Percentiles rank a stretch among this genome's conserved stretches.
Conservation (phyloP, 1,140 invertebrate species). For the Ectropis grisescens region DNA sequence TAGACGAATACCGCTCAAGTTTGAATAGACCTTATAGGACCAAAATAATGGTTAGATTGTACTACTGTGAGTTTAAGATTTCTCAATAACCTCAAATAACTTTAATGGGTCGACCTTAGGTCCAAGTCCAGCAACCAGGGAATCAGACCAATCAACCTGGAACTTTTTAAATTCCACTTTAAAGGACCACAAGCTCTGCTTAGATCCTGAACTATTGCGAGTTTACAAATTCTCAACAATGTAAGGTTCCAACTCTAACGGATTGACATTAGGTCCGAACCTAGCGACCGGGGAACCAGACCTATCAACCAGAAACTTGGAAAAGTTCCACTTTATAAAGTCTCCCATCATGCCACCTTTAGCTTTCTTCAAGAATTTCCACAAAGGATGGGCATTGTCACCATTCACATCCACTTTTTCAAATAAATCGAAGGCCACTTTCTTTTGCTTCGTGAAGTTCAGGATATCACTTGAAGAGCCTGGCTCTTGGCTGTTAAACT, state of each 20-base stretch:
- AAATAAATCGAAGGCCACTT: slow-evolving; percentile 85
- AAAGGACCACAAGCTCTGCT: too few species aligned
- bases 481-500: slow-evolving; percentile 90
- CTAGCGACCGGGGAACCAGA: slow-evolving; percentile 88
- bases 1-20: too few species aligned
- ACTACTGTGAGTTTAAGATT: too few species aligned
- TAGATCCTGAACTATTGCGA: too few species aligned
- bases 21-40: too few species aligned
- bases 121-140: slow-evolving; percentile 85
- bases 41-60: too few species aligned
- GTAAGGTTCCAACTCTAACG: slow-evolving; percentile 54
- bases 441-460: slow-evolving; percentile 77
- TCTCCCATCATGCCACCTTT: slow-evolving; percentile 81
- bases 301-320: slow-evolving; percentile 93
- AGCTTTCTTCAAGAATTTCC: slow-evolving; percentile 74
- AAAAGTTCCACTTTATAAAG: slow-evolving; percentile 97
- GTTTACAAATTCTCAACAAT: slow-evolving; percentile 45
- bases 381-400: slow-evolving; percentile 87
- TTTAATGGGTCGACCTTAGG: slow-evolving; percentile 79
- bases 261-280: slow-evolving; percentile 83
- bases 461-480: slow-evolving; percentile 80
- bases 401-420: slow-evolving; percentile 91
- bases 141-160: slow-evolving; percentile 88
- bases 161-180: slow-evolving; percentile 99
- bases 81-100: slow-evolving; percentile 35